These are phyloP conservation scores for Aleadryas rufinucha DNA, from an alignment of 2,113 vertebrate genomes.

Conservation along the genomic window DNA sequence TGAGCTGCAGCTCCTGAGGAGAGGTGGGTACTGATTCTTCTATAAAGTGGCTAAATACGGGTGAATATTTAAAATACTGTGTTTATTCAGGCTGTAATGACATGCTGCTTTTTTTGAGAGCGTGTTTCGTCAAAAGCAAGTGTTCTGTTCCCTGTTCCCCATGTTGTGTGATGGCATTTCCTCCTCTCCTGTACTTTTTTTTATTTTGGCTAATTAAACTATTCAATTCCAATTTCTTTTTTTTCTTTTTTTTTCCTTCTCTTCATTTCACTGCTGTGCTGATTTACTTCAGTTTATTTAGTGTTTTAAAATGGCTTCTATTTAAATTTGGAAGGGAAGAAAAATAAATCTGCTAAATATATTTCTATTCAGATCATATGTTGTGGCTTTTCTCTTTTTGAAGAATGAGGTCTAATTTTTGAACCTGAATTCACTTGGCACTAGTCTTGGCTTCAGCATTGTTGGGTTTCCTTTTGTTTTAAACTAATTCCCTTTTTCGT, in stretches of 20 bases:
- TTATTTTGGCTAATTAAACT: slow-evolving; percentile 19
- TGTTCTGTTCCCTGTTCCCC: not conserved
- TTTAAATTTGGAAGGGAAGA: slow-evolving; percentile 49
- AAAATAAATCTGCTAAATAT: slow-evolving; percentile 52
- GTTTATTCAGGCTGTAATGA: slow-evolving; percentile 25
- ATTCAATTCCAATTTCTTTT: not conserved
- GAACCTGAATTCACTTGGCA: slow-evolving; percentile 49
- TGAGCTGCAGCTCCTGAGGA: not conserved
- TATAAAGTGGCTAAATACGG: not conserved
- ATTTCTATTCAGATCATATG: slow-evolving; percentile 45
- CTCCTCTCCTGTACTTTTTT: not conserved
- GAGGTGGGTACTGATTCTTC: not conserved
- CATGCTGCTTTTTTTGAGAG: slow-evolving; percentile 4
- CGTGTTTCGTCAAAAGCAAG: not conserved
- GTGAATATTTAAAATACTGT: not conserved
- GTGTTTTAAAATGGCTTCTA: slow-evolving; percentile 23
- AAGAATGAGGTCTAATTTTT: slow-evolving; percentile 53
- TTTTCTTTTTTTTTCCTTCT: fast-evolving
- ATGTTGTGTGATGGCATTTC: not conserved
- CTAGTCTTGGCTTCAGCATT: not conserved
- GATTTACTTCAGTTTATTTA: not conserved
- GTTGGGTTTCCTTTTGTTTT: slow-evolving; percentile 54
- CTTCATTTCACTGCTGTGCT: not conserved
- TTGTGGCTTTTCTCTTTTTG: slow-evolving; percentile 50
- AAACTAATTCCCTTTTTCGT: slow-evolving; percentile 39